Conservation (phyloP, 2,113 vertebrate species). For the Cryptotis parvus region DNA sequence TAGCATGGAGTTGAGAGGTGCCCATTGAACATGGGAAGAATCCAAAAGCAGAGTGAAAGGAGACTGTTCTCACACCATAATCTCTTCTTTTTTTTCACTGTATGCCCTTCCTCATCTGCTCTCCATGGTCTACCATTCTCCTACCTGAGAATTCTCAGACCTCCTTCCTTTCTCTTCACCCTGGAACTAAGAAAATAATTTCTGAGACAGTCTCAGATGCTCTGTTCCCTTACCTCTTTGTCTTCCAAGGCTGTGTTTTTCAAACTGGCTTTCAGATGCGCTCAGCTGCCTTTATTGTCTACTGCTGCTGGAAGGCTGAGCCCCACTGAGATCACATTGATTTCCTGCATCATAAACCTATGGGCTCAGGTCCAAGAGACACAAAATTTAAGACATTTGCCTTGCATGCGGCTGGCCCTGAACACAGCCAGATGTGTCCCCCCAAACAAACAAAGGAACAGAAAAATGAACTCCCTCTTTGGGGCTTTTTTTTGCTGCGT, state of each 20-base stretch:
- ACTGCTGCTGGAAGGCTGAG: slow-evolving; percentile 23
- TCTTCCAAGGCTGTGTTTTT: slow-evolving; percentile 34
- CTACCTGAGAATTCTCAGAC: neutral
- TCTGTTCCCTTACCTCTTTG: neutral
- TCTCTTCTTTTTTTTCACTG: neutral
- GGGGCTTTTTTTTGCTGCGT: too few relatives aligned
- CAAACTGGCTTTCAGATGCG: neutral
- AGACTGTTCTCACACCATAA: neutral
- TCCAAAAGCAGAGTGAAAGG: neutral
- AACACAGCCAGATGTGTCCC: too few relatives aligned
- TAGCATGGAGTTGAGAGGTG: neutral
- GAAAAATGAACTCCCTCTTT: too few relatives aligned
- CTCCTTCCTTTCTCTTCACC: neutral
- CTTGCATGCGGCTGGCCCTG: too few relatives aligned
- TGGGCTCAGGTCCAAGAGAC: too few relatives aligned
- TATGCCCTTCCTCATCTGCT: neutral
- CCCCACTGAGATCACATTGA: slow-evolving; percentile 30
- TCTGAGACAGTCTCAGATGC: neutral
- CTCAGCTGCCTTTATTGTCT: neutral
- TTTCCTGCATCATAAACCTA: too few relatives aligned
- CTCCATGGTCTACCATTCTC: neutral
- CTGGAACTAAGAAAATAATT: neutral
- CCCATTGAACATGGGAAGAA: neutral
- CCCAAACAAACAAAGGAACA: too few relatives aligned
- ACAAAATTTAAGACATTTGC: too few relatives aligned